Evolutionary conservation across 2,888 invertebrate genomes (phyloP).

Genomic region (Anorthoa munda): DNA sequence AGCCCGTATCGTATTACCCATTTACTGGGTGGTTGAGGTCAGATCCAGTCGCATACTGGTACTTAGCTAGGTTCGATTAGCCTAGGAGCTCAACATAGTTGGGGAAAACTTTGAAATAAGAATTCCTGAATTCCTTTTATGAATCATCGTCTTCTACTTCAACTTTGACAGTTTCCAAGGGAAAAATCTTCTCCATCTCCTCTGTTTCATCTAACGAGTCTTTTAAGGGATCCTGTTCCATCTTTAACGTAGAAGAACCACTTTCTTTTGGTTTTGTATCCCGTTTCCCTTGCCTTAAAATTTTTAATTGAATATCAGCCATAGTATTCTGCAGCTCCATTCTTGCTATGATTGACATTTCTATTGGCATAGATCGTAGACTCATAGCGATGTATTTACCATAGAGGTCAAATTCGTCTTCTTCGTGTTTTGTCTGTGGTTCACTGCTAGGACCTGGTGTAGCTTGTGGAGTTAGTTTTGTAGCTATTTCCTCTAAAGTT

Average conservation of each 20-base stretch:
- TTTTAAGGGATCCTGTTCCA: not conserved
- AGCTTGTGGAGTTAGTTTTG: not conserved
- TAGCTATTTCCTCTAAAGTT: not conserved
- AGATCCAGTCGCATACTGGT: too few species aligned
- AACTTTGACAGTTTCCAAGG: conserved; percentile 9
- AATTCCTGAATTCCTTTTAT: not conserved
- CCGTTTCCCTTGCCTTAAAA: not conserved
- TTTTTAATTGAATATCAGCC: conserved; percentile 31
- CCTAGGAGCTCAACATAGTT: too few species aligned
- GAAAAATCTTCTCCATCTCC: not conserved
- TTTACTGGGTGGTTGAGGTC: too few species aligned
- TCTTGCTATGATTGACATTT: conserved; percentile 42
- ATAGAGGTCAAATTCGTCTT: conserved; percentile 44
- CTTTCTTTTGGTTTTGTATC: fast-evolving
- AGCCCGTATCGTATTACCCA: too few species aligned
- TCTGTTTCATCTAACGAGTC: not conserved
- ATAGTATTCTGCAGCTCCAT: conserved; percentile 45
- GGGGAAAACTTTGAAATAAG: too few species aligned
- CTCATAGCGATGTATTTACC: conserved; percentile 41
- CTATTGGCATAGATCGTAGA: conserved; percentile 40
- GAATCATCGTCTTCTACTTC: conserved; percentile 9
- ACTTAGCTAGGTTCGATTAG: too few species aligned
- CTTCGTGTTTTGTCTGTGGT: conserved; percentile 22
- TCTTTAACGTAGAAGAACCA: conserved; percentile 16
- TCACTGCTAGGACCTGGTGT: not conserved